These are phyloP conservation scores for Scytalopus superciliaris DNA, from an alignment of 2,113 vertebrate genomes.

Conservation along the genomic window DNA sequence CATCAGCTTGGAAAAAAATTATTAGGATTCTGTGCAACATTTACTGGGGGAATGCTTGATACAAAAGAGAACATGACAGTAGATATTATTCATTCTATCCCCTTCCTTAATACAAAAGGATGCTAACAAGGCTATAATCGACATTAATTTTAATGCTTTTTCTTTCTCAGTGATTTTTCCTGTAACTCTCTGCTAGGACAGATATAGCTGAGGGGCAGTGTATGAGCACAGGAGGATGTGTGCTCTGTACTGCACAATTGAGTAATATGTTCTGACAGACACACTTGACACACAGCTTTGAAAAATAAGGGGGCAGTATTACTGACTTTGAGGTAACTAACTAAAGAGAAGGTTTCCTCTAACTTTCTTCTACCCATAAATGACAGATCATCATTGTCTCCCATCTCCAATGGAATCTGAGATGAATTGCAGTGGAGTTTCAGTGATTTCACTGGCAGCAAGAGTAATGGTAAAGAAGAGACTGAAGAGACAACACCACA, in stretches of 20 bases:
- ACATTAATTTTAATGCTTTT: not conserved
- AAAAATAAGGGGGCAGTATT: not conserved
- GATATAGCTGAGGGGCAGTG: not conserved
- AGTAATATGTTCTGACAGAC: not conserved
- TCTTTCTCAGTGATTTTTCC: not conserved
- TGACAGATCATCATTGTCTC: not conserved
- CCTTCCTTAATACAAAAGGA: not conserved
- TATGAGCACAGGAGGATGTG: not conserved
- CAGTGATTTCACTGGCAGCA: not conserved
- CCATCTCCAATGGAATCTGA: not conserved
- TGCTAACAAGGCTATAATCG: not conserved
- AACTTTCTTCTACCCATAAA: not conserved
- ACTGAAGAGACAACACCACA: rapidly evolving
- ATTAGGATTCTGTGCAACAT: not conserved
- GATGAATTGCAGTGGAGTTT: not conserved
- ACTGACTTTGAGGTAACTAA: not conserved
- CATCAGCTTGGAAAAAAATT: not conserved
- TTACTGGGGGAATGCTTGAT: not conserved
- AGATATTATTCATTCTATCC: not conserved
- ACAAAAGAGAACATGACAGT: not conserved
- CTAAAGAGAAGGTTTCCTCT: not conserved
- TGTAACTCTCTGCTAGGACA: not conserved
- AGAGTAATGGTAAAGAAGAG: not conserved
- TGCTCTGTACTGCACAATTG: not conserved
- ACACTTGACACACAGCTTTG: not conserved